Conservation (phyloP, 2,888 invertebrate genomes). For the Dyspetes luteomarginatus region DNA sequence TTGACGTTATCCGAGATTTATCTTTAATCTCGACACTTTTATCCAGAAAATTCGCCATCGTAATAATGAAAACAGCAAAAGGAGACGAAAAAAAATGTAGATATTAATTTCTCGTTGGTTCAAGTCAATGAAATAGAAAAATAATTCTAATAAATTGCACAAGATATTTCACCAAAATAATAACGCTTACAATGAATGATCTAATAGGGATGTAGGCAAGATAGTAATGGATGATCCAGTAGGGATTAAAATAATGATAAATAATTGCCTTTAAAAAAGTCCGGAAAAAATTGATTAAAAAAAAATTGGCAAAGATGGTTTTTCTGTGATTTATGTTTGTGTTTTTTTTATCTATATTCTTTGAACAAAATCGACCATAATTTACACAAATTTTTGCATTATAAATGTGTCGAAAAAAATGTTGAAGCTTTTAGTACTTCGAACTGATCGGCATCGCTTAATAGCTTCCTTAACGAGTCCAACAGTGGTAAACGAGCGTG, state of each 20-base stretch:
- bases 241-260: too few relatives aligned
- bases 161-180: too few relatives aligned
- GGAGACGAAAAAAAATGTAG: background rate
- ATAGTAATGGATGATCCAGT: too few relatives aligned
- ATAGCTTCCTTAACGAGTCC: slow-evolving; percentile 28
- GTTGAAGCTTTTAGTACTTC: background rate
- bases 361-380: background rate
- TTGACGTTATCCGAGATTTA: background rate
- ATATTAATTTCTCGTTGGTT: background rate
- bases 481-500: background rate
- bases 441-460: background rate
- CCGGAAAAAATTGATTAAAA: too few relatives aligned
- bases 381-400: background rate
- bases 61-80: background rate
- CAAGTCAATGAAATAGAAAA: too few relatives aligned
- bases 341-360: too few relatives aligned
- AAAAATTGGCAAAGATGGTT: too few relatives aligned
- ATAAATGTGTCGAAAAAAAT: background rate
- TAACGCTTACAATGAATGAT: too few relatives aligned
- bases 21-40: slow-evolving; percentile 6
- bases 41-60: background rate
- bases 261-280: too few relatives aligned
- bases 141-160: too few relatives aligned
- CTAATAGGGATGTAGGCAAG: too few relatives aligned
- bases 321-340: too few relatives aligned